Evolutionary conservation across 2,797 vertebrate species (phyloP).

Genomic region (Moxostoma hubbsi): DNA sequence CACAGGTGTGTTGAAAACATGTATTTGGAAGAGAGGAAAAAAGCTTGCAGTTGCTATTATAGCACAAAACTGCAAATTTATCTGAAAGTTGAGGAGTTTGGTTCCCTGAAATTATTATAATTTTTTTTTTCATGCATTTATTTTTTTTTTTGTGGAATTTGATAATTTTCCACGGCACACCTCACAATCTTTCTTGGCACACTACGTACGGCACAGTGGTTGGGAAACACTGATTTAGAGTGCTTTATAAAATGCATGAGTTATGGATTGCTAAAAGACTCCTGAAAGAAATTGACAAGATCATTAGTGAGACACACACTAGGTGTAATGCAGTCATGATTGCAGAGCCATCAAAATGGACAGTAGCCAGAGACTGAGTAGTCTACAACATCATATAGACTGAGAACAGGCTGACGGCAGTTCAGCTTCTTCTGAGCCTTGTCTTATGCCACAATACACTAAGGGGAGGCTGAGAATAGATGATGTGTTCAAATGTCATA

Average conservation of each 20-base stretch:
- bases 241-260: background rate
- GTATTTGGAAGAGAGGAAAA: no score
- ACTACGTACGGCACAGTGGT: no score
- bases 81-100: no score
- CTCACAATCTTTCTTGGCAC: no score
- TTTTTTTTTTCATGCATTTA: no score
- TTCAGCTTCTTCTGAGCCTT: constrained; percentile 1
- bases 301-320: background rate
- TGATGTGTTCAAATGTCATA: constrained; percentile 45
- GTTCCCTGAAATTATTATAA: no score
- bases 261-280: background rate
- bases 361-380: constrained; percentile 10
- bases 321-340: constrained; percentile 14
- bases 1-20: no score
- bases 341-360: constrained; percentile 23
- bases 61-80: no score
- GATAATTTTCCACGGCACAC: no score
- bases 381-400: background rate
- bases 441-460: constrained; percentile 15
- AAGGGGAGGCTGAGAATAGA: constrained; percentile 3
- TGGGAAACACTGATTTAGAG: background rate
- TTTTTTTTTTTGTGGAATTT: no score
- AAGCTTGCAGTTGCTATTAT: no score
- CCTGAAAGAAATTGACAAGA: background rate
- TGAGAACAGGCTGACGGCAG: background rate